Base-by-base conservation (phyloP, 2,113 vertebrate species). In the Tragulus kanchil region DNA sequence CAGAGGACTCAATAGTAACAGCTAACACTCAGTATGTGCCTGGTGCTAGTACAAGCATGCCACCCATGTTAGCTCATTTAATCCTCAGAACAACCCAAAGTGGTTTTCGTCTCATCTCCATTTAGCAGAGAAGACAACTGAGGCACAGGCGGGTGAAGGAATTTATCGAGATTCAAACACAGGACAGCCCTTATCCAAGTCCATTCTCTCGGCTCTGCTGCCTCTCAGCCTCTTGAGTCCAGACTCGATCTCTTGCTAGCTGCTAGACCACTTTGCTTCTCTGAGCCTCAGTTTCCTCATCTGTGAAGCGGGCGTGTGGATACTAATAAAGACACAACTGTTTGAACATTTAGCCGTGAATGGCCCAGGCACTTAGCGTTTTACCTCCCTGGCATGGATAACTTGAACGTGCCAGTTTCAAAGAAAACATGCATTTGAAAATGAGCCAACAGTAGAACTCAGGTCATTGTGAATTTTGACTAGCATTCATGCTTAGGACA, bases 341-440 rank as follows among this genome's bases (percentile, higher is more conserved):
- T 28, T 62, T 13, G 73, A 26, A 64, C 26, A 36, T 73, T 94
- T n/a, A 85, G 42, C 56, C 21, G 11, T 56, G 16, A 94, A 10
- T 28, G 85, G 4, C 25, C 50, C 82, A 52, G 16, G 54, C 65
- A 23, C 31, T 90, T 50, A 56, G n/a, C 56, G 28, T n/a, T 93
- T 65, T 82, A 23, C 42, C 86, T 93, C 14, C n/a, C 85, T 77
- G 31, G 19, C 17, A 14, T n/a, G 8, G 26, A 42, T 89, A 78
- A 25, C 6, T 69, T 73, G n/a, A 90, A 69, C 8, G 5, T 73
- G 23, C 77, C 69, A 58, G 16, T 89, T 89, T 91, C 75, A 85
- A 94, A 89, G 17, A 19, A 89, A 86, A 90, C 83, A 17, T 26
- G 25, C 73, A 19, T 36, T 93, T 91, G 83, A 61, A 93, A 89